phyloP scores from a whole-genome alignment of 1,140 invertebrate species.

The Bradysia coprophila region DNA sequence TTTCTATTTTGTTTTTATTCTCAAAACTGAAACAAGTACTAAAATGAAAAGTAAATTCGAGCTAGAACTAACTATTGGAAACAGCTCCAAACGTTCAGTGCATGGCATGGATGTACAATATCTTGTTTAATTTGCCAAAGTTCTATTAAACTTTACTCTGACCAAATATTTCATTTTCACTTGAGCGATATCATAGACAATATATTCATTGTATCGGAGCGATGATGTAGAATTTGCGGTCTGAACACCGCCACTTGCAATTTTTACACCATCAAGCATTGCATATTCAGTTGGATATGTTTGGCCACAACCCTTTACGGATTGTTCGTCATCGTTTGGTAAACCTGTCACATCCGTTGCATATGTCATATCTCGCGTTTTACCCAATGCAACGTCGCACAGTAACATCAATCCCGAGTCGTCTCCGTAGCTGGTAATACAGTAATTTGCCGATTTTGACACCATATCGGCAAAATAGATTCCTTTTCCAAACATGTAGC shows the following conservation, averaged over 20 bases:
- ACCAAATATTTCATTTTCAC: slow-evolving; percentile 67
- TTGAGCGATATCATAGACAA: slow-evolving; percentile 83
- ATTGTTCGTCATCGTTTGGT: slow-evolving; percentile 58
- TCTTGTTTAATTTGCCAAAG: too few relatives aligned
- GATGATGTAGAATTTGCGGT: slow-evolving; percentile 24
- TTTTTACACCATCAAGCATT: slow-evolving; percentile 31
- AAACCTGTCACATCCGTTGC: slow-evolving; percentile 61
- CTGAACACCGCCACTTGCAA: slow-evolving; percentile 50
- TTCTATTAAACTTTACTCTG: slow-evolving; percentile 65
- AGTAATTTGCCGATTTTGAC: slow-evolving; percentile 97
- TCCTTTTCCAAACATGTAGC: slow-evolving; percentile 90
- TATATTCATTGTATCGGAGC: slow-evolving; percentile 78
- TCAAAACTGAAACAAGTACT: too few relatives aligned
- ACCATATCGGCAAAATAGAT: slow-evolving; percentile 98
- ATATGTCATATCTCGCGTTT: slow-evolving; percentile 55
- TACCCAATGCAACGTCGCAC: slow-evolving; percentile 90
- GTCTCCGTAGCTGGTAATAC: slow-evolving; percentile 51
- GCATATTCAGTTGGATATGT: slow-evolving; percentile 40
- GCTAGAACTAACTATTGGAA: too few relatives aligned
- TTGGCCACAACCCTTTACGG: slow-evolving; percentile 55
- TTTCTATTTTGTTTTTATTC: too few relatives aligned
- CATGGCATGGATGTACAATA: too few relatives aligned
- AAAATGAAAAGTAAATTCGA: too few relatives aligned
- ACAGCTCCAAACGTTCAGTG: too few relatives aligned
- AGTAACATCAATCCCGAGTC: slow-evolving; percentile 69